Percentiles rank a stretch among this genome's conserved stretches.
Conservation (phyloP, 2,888 invertebrate species). For the Electrophaes corylata region DNA sequence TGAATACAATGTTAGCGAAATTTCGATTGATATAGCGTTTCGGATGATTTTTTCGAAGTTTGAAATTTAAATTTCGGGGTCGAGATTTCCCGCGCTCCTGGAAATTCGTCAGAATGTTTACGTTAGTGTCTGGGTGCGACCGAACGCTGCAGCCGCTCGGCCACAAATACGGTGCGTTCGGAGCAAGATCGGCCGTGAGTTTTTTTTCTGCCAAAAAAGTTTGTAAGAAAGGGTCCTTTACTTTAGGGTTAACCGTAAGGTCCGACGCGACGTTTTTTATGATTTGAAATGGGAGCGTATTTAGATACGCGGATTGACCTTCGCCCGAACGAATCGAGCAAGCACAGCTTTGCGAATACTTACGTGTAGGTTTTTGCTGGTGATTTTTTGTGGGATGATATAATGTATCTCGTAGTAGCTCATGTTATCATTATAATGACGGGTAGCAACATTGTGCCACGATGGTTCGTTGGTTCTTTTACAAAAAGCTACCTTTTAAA, state of each 20-base stretch:
- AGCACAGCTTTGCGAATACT: constrained; percentile 27
- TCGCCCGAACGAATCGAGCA: constrained; percentile 45
- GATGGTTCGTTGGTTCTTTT: constrained; percentile 25
- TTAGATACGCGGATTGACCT: constrained; percentile 52
- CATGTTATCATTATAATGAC: constrained; percentile 30
- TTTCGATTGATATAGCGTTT: constrained; percentile 51
- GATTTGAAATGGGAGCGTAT: constrained; percentile 52
- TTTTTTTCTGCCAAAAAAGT: constrained; percentile 80
- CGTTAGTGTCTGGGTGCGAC: constrained; percentile 61
- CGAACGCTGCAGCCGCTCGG: constrained; percentile 74
- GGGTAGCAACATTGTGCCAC: constrained; percentile 38
- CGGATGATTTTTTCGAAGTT: constrained; percentile 48
- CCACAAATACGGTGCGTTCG: constrained; percentile 70
- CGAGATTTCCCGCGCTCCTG: constrained; percentile 78
- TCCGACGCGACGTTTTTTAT: constrained; percentile 60
- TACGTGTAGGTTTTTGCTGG: constrained; percentile 43
- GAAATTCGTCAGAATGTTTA: constrained; percentile 54
- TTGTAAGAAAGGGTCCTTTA: constrained; percentile 69
- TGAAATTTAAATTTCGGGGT: constrained; percentile 45
- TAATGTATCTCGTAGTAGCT: constrained; percentile 35
- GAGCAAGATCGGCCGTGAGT: constrained; percentile 57
- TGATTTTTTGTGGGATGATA: constrained; percentile 47
- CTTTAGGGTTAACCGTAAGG: constrained; percentile 76
- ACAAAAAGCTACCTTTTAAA: constrained; percentile 23
- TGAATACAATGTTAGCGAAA: constrained; percentile 59